Base-by-base conservation (phyloP, 2,113 vertebrate genomes). In the Phalacrocorax pelagicus region DNA sequence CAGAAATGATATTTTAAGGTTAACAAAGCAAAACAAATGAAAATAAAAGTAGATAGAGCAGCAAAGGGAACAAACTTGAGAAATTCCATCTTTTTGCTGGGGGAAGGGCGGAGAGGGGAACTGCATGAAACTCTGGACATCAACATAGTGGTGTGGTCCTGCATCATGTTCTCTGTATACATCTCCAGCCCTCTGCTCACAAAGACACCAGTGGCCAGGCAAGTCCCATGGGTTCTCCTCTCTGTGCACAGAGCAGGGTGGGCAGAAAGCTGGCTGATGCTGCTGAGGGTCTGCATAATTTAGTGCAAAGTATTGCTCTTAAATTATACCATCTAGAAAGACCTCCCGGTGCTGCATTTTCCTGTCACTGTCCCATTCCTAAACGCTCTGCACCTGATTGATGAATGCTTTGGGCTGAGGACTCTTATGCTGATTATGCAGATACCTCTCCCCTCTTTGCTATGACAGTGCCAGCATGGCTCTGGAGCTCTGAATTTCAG, bases 141-240 rank as follows among this genome's bases (percentile, higher is more conserved):
- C 18, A 69, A 22, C 1, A 0, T 26, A 27, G 34, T 61, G 36
- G 42, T 16, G 7, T 2, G 3, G 23, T 49, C 32, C 65, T 49
- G 23, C 21, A 23, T 14, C 7, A 0, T 21, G 10, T 38, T 74
- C 46, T 58, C 38, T 38, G 24, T 12, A 21, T 17, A 12, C 16
- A 36, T 18, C 24, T 58, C 21, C 80, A 65, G 36, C 8, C 30
- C 72, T 26, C 29, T 40, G 52, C 42, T 90, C 16, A 19, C 71
- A 69, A 42, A 59, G 30, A 51, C 2, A 5, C 49, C 77, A 55
- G 40, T 4, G 30, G 46, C 34, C 38, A 40, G 52, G 54, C 29
- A 81, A 66, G 49, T 9, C 12, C 3, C 1, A 0, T 1, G 1
- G 8, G n/a, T 51, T 62, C 34, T 85, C 34, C 46, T 62, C 51